A percentile compares a stretch with the other conserved stretches of the same genome.
phyloP scores from a whole-genome alignment of 2,888 invertebrate species.

The Teleogryllus oceanicus region DNA sequence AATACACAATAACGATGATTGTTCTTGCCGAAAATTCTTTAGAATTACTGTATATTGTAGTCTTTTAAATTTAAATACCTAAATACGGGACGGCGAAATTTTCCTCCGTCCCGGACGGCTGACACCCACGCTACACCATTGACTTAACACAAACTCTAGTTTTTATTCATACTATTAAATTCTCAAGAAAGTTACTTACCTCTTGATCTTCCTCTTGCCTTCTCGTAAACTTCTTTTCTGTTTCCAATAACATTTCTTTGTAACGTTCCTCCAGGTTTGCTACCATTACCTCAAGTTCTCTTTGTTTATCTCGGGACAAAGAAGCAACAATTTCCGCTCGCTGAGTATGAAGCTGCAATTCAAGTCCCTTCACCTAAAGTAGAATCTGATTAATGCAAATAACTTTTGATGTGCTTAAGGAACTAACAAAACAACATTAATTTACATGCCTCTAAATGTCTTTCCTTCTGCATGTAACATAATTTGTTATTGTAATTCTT shows the following conservation, averaged over 20 bases:
- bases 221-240: conserved; percentile 4
- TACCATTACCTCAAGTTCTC: not conserved
- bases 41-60: not conserved
- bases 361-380: not conserved
- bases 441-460: not conserved
- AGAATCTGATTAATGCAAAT: not conserved
- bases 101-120: too few relatives aligned
- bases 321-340: conserved; percentile 11
- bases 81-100: not conserved
- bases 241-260: conserved; percentile 18
- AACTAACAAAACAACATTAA: too few relatives aligned
- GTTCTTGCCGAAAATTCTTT: not conserved
- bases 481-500: not conserved
- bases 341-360: conserved; percentile 2
- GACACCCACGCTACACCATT: too few relatives aligned
- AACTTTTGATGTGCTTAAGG: too few relatives aligned
- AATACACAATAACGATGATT: too few relatives aligned
- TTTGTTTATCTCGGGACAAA: not conserved
- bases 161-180: not conserved
- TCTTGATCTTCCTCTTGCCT: conserved; percentile 21
- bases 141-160: too few relatives aligned
- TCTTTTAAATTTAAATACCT: too few relatives aligned
- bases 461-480: not conserved
- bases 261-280: conserved; percentile 19
- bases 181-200: not conserved